phyloP scores from a whole-genome alignment of 2,113 vertebrate species.

The Psittacara wagleri region DNA sequence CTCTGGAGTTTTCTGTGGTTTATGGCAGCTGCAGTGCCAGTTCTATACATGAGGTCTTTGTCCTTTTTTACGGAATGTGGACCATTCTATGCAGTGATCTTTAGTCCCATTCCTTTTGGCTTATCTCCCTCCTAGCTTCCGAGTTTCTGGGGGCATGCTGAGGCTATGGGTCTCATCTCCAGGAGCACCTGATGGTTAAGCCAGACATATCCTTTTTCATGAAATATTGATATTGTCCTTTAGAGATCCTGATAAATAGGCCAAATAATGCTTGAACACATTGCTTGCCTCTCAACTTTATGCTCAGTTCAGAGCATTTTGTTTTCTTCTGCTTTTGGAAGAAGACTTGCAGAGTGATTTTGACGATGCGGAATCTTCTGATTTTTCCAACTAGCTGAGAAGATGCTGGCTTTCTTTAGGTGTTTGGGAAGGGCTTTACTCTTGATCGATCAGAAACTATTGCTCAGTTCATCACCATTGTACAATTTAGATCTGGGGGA shows the following conservation, averaged over 20 bases:
- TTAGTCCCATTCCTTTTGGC: not conserved
- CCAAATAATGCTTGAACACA: not conserved
- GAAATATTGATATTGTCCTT: not conserved
- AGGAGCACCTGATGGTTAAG: not conserved
- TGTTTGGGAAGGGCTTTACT: not conserved
- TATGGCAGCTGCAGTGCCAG: conserved; percentile 14
- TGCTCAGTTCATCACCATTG: not conserved
- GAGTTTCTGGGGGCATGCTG: not conserved
- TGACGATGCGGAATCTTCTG: not conserved
- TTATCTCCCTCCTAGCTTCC: not conserved
- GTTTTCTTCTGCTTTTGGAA: not conserved
- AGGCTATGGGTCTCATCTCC: not conserved
- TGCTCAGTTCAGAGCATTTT: not conserved
- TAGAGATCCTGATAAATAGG: not conserved
- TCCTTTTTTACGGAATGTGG: not conserved
- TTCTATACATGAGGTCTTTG: not conserved
- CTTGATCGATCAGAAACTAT: not conserved
- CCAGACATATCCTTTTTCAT: not conserved
- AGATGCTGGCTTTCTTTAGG: not conserved
- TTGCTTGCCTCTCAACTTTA: not conserved
- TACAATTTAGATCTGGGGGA: not conserved
- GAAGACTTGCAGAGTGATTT: not conserved
- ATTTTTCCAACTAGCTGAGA: not conserved
- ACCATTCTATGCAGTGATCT: not conserved
- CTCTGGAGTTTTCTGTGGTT: conserved; percentile 9